Evolutionary conservation across 92 coral and sea anemone species (phyloP).

Genomic region (Muricea muricata): DNA sequence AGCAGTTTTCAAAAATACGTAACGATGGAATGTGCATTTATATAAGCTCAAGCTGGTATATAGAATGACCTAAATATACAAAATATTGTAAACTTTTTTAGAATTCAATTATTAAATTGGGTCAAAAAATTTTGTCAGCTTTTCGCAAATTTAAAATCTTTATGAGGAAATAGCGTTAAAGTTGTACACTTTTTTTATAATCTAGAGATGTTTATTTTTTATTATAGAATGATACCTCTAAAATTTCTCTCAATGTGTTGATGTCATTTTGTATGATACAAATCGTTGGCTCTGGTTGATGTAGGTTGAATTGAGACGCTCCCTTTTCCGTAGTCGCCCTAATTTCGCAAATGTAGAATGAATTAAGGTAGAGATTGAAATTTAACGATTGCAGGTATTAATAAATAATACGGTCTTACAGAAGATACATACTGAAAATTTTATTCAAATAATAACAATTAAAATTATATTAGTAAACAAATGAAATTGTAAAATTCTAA

Average conservation of each 20-base stretch:
- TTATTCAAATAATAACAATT: not conserved
- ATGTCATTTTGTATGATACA: not conserved
- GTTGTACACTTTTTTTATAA: too few relatives aligned
- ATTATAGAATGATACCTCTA: slow-evolving; percentile 7
- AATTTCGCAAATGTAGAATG: not conserved
- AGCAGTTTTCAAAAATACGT: not conserved
- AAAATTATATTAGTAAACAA: not conserved
- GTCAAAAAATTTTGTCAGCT: too few relatives aligned
- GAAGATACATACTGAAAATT: too few relatives aligned
- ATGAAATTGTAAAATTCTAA: not conserved
- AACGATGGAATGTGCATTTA: not conserved
- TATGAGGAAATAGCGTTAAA: too few relatives aligned
- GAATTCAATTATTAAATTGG: too few relatives aligned
- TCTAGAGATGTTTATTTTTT: too few relatives aligned
- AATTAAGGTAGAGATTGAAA: not conserved
- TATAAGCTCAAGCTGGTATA: too few relatives aligned
- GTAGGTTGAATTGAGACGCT: not conserved
- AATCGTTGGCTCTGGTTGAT: slow-evolving; percentile 32
- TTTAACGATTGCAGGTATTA: not conserved
- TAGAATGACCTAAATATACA: too few relatives aligned
- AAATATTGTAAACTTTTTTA: too few relatives aligned
- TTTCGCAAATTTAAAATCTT: too few relatives aligned
- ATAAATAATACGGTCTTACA: too few relatives aligned
- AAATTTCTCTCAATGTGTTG: not conserved
- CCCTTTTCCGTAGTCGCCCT: not conserved